Evolutionary conservation across 2,797 vertebrate species (phyloP).

Genomic region (Eupleurogrammus muticus): DNA sequence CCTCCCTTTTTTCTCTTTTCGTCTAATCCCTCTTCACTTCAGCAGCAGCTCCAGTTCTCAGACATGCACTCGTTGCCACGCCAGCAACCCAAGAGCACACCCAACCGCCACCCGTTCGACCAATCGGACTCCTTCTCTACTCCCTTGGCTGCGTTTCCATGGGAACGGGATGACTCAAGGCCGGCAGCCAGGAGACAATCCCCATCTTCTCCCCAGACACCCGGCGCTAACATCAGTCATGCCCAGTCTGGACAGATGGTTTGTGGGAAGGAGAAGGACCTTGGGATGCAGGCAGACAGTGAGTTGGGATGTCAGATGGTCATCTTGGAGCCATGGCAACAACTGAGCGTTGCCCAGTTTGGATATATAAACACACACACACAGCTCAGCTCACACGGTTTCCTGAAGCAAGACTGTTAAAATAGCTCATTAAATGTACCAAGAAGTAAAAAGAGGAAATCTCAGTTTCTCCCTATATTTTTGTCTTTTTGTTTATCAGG

Average conservation of each 20-base stretch:
- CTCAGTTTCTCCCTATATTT: neutral
- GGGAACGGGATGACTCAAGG: conserved; percentile 80
- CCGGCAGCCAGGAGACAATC: conserved; percentile 62
- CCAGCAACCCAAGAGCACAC: conserved; percentile 72
- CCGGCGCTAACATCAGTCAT: conserved; percentile 48
- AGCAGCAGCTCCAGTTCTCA: conserved; percentile 82
- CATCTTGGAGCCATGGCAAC: conserved; percentile 12
- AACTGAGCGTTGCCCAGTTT: neutral
- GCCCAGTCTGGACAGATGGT: conserved; percentile 35
- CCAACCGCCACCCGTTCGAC: conserved; percentile 59
- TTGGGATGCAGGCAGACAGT: conserved; percentile 77
- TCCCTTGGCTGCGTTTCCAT: conserved; percentile 81
- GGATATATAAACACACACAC: conserved; percentile 7
- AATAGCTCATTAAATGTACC: conserved; percentile 11
- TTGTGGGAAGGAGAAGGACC: conserved; percentile 64
- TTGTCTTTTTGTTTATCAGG: too few relatives aligned
- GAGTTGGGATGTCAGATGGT: conserved; percentile 51
- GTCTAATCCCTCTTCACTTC: conserved; percentile 15
- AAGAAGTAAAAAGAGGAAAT: neutral
- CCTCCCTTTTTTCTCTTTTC: conserved; percentile 2
- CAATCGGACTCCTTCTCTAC: conserved; percentile 75
- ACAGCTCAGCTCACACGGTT: conserved; percentile 1
- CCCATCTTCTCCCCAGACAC: conserved; percentile 59
- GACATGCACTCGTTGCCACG: conserved; percentile 70
- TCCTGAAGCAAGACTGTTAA: conserved; percentile 32